These are phyloP conservation scores for Hyperoplus lanceolatus DNA, from an alignment of 2,797 vertebrate species.

Conservation along the genomic window DNA sequence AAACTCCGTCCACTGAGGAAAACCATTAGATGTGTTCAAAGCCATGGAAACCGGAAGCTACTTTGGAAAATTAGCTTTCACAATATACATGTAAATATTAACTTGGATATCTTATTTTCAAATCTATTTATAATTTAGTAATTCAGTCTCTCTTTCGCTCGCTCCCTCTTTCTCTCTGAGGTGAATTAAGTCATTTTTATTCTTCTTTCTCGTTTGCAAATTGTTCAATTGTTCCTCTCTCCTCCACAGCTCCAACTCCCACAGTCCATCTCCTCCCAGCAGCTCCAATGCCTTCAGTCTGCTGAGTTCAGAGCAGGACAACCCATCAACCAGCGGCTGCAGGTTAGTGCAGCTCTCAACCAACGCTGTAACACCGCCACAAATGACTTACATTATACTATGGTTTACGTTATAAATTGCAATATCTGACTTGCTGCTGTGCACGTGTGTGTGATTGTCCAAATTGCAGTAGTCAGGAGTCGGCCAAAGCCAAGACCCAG, in stretches of 20 bases:
- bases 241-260: slow-evolving; percentile 83
- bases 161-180: background rate
- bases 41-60: background rate
- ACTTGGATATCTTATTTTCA: background rate
- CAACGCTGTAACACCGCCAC: background rate
- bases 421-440: slow-evolving; percentile 21
- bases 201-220: background rate
- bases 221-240: slow-evolving; percentile 4
- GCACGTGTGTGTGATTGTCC: slow-evolving; percentile 31
- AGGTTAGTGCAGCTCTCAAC: slow-evolving; percentile 82
- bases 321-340: slow-evolving; percentile 93
- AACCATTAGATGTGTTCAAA: background rate
- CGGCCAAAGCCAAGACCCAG: slow-evolving; percentile 93
- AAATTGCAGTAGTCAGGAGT: slow-evolving; percentile 90
- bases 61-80: background rate
- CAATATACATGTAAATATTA: background rate
- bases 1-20: background rate
- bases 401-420: background rate
- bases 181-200: background rate
- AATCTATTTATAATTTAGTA: background rate
- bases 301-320: slow-evolving; percentile 91
- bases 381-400: background rate
- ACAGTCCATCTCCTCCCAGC: slow-evolving; percentile 85
- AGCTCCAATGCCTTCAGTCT: slow-evolving; percentile 92
- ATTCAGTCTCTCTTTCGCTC: background rate